A percentile compares a stretch with the other conserved stretches of the same genome.
phyloP scores from a whole-genome alignment of 2,888 invertebrate species.

The Cabera pusaria region DNA sequence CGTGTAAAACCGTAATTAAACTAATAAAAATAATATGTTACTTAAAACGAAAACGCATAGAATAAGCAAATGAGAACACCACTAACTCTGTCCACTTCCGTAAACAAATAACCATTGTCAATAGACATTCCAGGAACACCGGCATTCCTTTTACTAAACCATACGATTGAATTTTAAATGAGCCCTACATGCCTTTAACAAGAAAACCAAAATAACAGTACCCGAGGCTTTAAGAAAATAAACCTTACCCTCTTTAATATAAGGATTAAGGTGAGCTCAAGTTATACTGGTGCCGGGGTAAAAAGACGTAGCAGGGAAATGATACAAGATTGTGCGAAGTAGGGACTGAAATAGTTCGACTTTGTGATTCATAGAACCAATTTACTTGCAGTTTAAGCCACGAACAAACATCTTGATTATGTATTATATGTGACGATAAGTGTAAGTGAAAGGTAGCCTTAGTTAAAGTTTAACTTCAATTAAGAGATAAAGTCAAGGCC shows the following conservation, averaged over 20 bases:
- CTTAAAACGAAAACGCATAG: no score
- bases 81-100: conserved; percentile 7
- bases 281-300: background rate
- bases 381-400: no score
- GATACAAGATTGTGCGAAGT: conserved; percentile 10
- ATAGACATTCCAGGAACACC: conserved; percentile 22
- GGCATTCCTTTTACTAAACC: conserved; percentile 22
- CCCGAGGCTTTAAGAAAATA: background rate
- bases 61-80: no score
- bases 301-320: conserved; percentile 7
- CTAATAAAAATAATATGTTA: no score
- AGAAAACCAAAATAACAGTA: background rate
- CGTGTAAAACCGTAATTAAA: no score
- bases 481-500: no score
- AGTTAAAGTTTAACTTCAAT: no score
- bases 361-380: no score
- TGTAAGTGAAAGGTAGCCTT: no score
- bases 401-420: no score
- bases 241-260: background rate
- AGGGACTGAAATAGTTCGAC: conserved; percentile 2
- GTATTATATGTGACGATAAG: no score
- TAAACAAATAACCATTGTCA: conserved; percentile 11
- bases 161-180: conserved; percentile 33
- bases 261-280: background rate
- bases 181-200: conserved; percentile 20